Percentiles rank a stretch among this genome's conserved stretches.
Conservation (phyloP, 2,888 invertebrate species). For the Clanis bilineata region DNA sequence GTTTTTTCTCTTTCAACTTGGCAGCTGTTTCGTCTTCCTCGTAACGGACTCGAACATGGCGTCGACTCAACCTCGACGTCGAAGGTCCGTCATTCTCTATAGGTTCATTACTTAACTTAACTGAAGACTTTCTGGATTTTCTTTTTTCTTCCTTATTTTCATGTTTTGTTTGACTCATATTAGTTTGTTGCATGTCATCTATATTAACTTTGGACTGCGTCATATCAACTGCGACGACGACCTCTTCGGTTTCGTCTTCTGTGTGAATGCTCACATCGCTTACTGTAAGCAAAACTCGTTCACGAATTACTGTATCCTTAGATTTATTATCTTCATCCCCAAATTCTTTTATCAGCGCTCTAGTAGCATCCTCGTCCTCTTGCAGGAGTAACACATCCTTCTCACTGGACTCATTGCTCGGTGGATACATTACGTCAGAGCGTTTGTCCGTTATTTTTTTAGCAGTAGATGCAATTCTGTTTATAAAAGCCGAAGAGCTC, state of each 20-base stretch:
- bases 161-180: background rate
- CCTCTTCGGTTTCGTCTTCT: constrained; percentile 28
- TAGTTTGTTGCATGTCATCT: background rate
- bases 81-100: constrained; percentile 17
- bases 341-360: constrained; percentile 31
- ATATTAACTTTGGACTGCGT: constrained; percentile 17
- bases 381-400: constrained; percentile 33
- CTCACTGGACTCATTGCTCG: constrained; percentile 19
- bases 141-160: background rate
- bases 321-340: constrained; percentile 22
- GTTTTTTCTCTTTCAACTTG: background rate
- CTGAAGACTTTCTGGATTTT: constrained; percentile 6
- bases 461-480: constrained; percentile 22
- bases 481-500: constrained; percentile 18
- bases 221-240: constrained; percentile 30
- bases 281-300: constrained; percentile 15
- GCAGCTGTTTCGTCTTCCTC: constrained; percentile 25
- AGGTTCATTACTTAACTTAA: background rate
- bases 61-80: constrained; percentile 24
- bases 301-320: constrained; percentile 20
- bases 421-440: constrained; percentile 15
- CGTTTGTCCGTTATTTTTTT: constrained; percentile 31
- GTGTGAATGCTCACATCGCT: constrained; percentile 10
- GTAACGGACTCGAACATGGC: constrained; percentile 27
- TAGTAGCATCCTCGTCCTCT: constrained; percentile 37